phyloP scores from a whole-genome alignment of 2,797 vertebrate species.

The Enteromius thamalakanensis region DNA sequence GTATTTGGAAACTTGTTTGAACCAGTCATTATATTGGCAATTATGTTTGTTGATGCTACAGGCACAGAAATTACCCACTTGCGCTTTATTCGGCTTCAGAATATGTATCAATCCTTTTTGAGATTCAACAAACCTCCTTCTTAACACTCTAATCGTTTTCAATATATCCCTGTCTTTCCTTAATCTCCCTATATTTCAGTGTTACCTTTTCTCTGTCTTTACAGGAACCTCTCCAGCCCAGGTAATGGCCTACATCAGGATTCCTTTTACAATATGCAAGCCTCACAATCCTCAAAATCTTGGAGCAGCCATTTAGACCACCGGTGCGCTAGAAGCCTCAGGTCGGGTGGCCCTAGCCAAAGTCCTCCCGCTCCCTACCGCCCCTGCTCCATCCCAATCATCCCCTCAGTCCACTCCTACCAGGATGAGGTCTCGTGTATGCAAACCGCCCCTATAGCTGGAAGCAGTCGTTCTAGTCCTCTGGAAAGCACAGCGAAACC shows the following conservation, averaged over 20 bases:
- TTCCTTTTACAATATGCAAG: conserved; percentile 71
- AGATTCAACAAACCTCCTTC: background rate
- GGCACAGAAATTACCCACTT: background rate
- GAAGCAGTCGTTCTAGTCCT: conserved; percentile 29
- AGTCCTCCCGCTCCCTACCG: conserved; percentile 61
- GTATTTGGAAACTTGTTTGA: background rate
- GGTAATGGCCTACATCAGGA: conserved; percentile 63
- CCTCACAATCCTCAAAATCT: conserved; percentile 57
- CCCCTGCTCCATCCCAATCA: conserved; percentile 78
- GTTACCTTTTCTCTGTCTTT: conserved; percentile 15
- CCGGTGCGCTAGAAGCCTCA: conserved; percentile 22
- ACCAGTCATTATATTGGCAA: background rate
- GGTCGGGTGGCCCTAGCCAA: conserved; percentile 21
- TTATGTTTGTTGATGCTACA: conserved; percentile 26
- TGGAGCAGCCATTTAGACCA: conserved; percentile 56
- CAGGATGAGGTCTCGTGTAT: conserved; percentile 77
- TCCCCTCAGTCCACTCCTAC: conserved; percentile 76
- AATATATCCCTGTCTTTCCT: background rate
- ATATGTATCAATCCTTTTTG: background rate
- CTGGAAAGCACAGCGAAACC: conserved; percentile 35
- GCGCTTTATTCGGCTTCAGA: background rate
- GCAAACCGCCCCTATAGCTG: conserved; percentile 67
- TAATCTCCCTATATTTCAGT: background rate
- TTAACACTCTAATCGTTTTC: background rate
- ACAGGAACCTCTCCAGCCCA: conserved; percentile 45